These are phyloP conservation scores for Chanos chanos DNA, from an alignment of 2,797 vertebrate species.

Conservation along the genomic window DNA sequence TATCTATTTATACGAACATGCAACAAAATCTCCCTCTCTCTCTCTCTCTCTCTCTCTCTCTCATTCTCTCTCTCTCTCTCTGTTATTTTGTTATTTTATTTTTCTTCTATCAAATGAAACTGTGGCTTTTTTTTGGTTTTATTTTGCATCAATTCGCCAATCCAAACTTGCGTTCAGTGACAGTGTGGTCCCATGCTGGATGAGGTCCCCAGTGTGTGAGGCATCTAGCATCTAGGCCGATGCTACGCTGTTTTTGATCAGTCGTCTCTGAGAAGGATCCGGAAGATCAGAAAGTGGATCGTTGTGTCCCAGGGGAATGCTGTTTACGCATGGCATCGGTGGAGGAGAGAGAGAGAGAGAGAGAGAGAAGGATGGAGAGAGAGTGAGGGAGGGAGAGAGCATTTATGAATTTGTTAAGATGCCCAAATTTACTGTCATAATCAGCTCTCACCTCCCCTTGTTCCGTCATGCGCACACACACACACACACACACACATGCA, in stretches of 20 bases:
- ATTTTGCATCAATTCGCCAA: constrained; percentile 54
- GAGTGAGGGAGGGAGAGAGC: constrained; percentile 61
- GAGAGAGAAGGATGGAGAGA: no score
- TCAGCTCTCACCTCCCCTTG: constrained; percentile 38
- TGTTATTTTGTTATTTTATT: no score
- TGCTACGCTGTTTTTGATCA: constrained; percentile 72
- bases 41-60: constrained; percentile 11
- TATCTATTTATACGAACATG: constrained; percentile 66
- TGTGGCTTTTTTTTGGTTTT: no score
- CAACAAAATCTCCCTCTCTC: constrained; percentile 37
- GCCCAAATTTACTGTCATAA: constrained; percentile 67
- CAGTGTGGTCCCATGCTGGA: constrained; percentile 55
- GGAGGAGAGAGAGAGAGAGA: constrained; percentile 62
- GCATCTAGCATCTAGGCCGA: constrained; percentile 70
- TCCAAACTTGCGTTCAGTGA: constrained; percentile 66
- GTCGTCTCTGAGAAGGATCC: constrained; percentile 60
- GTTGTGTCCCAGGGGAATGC: constrained; percentile 65
- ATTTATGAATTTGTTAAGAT: constrained; percentile 74
- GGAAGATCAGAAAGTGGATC: constrained; percentile 74
- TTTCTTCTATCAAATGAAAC: constrained; percentile 9
- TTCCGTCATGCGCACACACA: background rate
- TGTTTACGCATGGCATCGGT: constrained; percentile 70
- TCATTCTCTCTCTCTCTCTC: background rate
- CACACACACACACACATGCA: background rate
- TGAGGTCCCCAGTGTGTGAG: constrained; percentile 67